Percentiles rank a stretch among this genome's conserved stretches.
Conservation (phyloP, 2,797 vertebrate genomes). For the Acestrorhynchus altus region DNA sequence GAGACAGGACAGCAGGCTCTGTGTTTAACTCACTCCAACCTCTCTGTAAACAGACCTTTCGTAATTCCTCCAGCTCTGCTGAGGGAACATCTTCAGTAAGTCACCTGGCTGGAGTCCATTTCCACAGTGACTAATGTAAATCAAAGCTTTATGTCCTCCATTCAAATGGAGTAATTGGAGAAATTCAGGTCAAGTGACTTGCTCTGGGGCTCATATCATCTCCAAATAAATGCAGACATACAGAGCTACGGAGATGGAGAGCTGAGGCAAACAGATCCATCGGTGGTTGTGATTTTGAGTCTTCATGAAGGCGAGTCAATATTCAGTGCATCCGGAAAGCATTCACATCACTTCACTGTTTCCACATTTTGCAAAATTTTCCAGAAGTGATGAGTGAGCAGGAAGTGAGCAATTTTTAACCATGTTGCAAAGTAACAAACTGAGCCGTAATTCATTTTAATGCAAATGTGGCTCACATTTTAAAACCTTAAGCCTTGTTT, state of each 20-base stretch:
- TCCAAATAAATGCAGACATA: background rate
- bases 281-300: no score
- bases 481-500: no score
- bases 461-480: no score
- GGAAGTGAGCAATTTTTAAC: no score
- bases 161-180: background rate
- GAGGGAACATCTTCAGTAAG: background rate
- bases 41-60: conserved; percentile 40
- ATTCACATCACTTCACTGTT: no score
- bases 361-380: no score
- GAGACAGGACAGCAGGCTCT: background rate
- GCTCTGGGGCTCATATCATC: background rate
- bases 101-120: conserved; percentile 3
- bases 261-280: background rate
- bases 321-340: no score
- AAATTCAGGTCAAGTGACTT: background rate
- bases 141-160: background rate
- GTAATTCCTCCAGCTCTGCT: conserved; percentile 12
- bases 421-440: no score
- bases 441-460: no score
- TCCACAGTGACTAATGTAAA: conserved; percentile 10
- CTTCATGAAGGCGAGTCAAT: no score
- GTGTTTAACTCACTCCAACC: conserved; percentile 13
- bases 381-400: no score
- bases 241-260: background rate